phyloP scores from a whole-genome alignment of 2,888 invertebrate species.

The Phymatocera aterrima region DNA sequence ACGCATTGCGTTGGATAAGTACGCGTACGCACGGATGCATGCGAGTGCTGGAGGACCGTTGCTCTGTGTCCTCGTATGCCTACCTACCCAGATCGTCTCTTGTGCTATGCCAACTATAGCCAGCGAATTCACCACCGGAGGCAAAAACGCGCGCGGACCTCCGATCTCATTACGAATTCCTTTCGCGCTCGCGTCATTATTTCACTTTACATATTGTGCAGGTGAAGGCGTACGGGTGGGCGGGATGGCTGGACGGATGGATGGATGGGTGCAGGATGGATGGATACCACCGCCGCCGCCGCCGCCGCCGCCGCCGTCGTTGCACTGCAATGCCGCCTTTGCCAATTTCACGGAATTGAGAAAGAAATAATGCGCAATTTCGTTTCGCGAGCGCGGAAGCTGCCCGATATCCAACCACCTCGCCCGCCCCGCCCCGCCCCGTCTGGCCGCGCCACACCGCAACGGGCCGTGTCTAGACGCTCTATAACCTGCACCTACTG shows the following conservation, averaged over 20 bases:
- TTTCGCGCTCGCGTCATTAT: constrained; percentile 70
- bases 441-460: too few relatives aligned
- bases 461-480: too few relatives aligned
- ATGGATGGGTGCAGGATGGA: too few relatives aligned
- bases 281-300: not conserved
- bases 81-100: not conserved
- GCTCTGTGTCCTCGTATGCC: too few relatives aligned
- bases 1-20: too few relatives aligned
- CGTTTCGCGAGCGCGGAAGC: constrained; percentile 11
- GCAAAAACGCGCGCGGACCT: not conserved
- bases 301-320: not conserved
- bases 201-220: constrained; percentile 64
- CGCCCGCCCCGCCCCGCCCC: too few relatives aligned
- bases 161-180: constrained; percentile 68
- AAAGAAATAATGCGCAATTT: constrained; percentile 42
- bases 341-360: constrained; percentile 60
- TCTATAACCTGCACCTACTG: too few relatives aligned
- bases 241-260: constrained; percentile 16
- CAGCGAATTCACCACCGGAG: not conserved
- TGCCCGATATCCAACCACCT: not conserved
- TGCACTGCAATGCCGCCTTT: too few relatives aligned
- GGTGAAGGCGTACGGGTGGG: constrained; percentile 58
- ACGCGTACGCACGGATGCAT: too few relatives aligned
- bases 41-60: too few relatives aligned
- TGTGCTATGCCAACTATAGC: too few relatives aligned